Percentiles rank a stretch among this genome's conserved stretches.
Evolutionary conservation across 2,797 vertebrate species (phyloP).

Genomic region (Basileuterus tristriatus): DNA sequence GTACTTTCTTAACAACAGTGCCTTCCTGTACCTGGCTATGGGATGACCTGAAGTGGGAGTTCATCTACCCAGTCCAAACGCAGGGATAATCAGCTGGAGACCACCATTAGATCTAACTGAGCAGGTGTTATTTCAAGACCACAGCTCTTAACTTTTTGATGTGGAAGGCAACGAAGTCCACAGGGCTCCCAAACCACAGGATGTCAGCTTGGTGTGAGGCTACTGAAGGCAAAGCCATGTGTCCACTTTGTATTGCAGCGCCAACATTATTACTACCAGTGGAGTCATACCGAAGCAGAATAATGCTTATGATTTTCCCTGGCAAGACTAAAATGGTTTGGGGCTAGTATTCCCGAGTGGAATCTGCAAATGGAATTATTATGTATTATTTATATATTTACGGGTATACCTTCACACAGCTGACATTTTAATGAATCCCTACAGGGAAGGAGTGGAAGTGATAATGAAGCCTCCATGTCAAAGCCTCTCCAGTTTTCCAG

Average conservation of each 20-base stretch:
- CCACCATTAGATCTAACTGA: not conserved
- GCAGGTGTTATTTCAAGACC: not conserved
- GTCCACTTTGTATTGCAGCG: not conserved
- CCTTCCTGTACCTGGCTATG: not conserved
- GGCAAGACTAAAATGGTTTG: slow-evolving; percentile 47
- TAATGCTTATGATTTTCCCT: slow-evolving; percentile 26
- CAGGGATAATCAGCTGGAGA: not conserved
- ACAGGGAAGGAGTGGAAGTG: slow-evolving; percentile 57
- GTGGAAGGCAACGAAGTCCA: not conserved
- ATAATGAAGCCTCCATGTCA: slow-evolving; percentile 70
- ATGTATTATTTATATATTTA: slow-evolving; percentile 73
- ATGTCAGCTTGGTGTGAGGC: not conserved
- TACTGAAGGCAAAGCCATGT: not conserved
- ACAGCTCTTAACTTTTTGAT: not conserved
- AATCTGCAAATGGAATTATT: slow-evolving; percentile 61
- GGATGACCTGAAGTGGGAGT: not conserved
- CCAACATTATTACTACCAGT: not conserved
- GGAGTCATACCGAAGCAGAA: not conserved
- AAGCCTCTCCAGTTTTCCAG: slow-evolving; percentile 34
- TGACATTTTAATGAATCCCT: slow-evolving; percentile 77
- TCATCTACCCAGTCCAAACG: not conserved
- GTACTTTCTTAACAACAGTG: not conserved
- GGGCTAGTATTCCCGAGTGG: slow-evolving; percentile 52
- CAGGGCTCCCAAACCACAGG: not conserved
- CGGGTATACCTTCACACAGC: slow-evolving; percentile 50